Evolutionary conservation across 2,888 invertebrate species (phyloP).

Genomic region (Chydorus sphaericus): DNA sequence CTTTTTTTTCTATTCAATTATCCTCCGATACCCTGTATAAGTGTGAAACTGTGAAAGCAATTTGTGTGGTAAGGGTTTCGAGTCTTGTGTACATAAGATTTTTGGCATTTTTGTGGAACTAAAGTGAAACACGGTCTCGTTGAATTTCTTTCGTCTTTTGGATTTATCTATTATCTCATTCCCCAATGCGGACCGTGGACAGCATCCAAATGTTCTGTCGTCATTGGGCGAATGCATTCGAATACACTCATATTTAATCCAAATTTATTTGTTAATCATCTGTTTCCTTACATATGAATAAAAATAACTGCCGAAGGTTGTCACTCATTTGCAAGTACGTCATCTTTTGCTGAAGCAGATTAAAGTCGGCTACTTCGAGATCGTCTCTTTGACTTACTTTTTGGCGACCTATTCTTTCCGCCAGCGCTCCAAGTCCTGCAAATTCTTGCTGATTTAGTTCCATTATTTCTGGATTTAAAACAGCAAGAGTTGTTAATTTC

Average conservation of each 20-base stretch:
- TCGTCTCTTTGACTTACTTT: slow-evolving; percentile 5
- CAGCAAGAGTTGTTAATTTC: neutral
- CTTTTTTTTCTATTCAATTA: neutral
- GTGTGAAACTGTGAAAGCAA: neutral
- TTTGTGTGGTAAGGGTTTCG: neutral
- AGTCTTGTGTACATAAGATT: slow-evolving; percentile 1
- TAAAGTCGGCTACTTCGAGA: slow-evolving; percentile 10
- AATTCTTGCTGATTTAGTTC: neutral
- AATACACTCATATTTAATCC: too few species aligned
- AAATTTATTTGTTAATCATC: too few species aligned
- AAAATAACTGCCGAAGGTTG: neutral
- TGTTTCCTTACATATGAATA: neutral
- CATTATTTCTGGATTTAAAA: neutral
- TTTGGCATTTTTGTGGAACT: neutral
- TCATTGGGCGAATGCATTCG: too few species aligned
- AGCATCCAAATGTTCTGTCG: too few species aligned
- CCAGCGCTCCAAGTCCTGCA: slow-evolving; percentile 3
- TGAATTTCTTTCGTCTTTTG: neutral
- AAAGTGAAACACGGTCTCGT: slow-evolving; percentile 1
- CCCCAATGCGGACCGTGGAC: neutral
- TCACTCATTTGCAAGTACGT: neutral
- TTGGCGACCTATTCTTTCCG: slow-evolving; percentile 3
- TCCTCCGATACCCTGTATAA: neutral
- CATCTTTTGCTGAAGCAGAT: neutral
- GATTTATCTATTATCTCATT: neutral